Conservation (phyloP, 1,140 invertebrate genomes). For the Drosophila pseudoananassae region DNA sequence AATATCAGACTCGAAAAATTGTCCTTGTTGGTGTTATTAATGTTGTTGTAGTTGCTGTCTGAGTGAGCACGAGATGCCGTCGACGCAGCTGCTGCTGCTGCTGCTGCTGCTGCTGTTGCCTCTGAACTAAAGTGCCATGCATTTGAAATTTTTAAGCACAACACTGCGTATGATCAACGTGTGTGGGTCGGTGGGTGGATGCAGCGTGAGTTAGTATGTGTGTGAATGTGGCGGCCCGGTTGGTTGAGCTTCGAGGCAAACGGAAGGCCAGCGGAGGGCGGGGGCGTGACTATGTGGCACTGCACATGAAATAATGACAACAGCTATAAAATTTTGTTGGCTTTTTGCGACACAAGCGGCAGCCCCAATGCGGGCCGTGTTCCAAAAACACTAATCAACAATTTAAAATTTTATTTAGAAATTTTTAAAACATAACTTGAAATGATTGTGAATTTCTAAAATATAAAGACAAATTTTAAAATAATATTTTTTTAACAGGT, state of each 20-base stretch:
- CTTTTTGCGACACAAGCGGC: conserved; percentile 57
- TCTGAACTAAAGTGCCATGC: conserved; percentile 60
- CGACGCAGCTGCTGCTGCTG: conserved; percentile 10
- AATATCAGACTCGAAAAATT: conserved; percentile 45
- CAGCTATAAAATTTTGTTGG: conserved; percentile 65
- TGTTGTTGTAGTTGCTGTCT: conserved; percentile 41
- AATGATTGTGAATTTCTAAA: no score
- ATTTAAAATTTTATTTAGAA: not conserved
- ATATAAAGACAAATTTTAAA: no score
- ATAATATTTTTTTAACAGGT: no score
- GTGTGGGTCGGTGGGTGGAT: conserved; percentile 8
- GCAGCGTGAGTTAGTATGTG: not conserved
- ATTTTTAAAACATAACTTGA: no score
- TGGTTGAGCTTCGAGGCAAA: conserved; percentile 2
- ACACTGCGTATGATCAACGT: conserved; percentile 65
- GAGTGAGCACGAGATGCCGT: conserved; percentile 46
- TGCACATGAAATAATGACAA: conserved; percentile 65
- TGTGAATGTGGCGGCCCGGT: not conserved
- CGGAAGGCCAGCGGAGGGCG: not conserved
- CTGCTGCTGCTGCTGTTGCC: conserved; percentile 10
- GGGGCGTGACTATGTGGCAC: conserved; percentile 43
- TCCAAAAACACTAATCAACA: conserved; percentile 7
- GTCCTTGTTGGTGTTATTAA: conserved; percentile 36
- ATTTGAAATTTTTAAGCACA: conserved; percentile 66
- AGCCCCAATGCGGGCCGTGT: conserved; percentile 13